These are phyloP conservation scores for Lycia hirtaria DNA, from an alignment of 2,888 invertebrate species.

Conservation along the genomic window DNA sequence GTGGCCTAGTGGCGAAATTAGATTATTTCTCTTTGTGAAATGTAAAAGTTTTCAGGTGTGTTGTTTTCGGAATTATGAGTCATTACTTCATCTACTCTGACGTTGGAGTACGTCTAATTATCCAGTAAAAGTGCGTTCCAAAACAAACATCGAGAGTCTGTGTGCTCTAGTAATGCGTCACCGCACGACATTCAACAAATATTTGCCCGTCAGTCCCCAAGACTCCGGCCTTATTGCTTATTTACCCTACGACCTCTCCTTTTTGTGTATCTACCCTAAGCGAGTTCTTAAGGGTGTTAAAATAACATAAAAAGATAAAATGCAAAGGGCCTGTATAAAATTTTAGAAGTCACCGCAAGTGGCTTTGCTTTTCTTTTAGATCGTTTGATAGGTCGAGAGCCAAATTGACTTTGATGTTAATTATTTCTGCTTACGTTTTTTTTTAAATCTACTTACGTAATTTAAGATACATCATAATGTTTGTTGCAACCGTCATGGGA, in stretches of 20 bases:
- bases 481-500: neutral
- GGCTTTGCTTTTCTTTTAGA: constrained; percentile 26
- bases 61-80: constrained; percentile 19
- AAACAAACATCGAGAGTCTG: constrained; percentile 40
- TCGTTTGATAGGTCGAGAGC: constrained; percentile 28
- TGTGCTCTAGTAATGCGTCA: constrained; percentile 52
- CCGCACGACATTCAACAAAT: constrained; percentile 56
- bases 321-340: constrained; percentile 36
- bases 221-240: constrained; percentile 57
- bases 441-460: neutral
- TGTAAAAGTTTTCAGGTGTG: neutral
- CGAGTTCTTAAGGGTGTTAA: constrained; percentile 33
- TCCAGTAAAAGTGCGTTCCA: constrained; percentile 45
- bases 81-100: constrained; percentile 4
- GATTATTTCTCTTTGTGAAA: neutral
- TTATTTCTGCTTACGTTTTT: neutral
- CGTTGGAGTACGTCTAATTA: constrained; percentile 36
- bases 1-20: constrained; percentile 9
- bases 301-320: constrained; percentile 45
- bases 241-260: constrained; percentile 51
- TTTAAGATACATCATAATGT: neutral
- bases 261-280: constrained; percentile 40
- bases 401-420: constrained; percentile 15
- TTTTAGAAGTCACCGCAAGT: constrained; percentile 39
- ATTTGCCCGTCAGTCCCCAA: constrained; percentile 54